Evolutionary conservation across 1,140 invertebrate species (phyloP).

Genomic region (Drosophila azteca): DNA sequence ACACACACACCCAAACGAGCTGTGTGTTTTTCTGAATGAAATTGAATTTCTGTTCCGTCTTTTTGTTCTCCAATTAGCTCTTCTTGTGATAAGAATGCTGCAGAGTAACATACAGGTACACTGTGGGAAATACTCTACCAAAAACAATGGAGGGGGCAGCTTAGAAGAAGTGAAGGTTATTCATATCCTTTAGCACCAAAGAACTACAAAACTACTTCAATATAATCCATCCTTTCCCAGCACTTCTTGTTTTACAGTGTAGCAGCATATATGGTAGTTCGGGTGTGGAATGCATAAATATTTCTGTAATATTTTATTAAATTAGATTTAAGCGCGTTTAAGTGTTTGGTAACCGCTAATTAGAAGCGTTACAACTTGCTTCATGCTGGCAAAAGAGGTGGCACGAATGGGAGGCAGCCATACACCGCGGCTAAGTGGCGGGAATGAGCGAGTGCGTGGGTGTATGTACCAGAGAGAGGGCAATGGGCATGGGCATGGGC

Average conservation of each 20-base stretch:
- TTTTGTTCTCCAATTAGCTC: slow-evolving; percentile 23
- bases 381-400: neutral
- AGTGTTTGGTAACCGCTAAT: slow-evolving; percentile 54
- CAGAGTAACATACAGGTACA: neutral
- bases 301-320: slow-evolving; percentile 28
- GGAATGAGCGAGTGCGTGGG: too few species aligned
- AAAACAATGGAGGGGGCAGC: too few species aligned
- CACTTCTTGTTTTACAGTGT: neutral
- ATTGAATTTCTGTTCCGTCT: slow-evolving; percentile 51
- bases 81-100: neutral
- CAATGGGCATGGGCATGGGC: slow-evolving; percentile 8
- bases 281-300: neutral
- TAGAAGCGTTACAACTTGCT: slow-evolving; percentile 54
- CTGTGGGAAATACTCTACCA: too few species aligned
- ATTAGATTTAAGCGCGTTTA: slow-evolving; percentile 54
- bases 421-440: neutral
- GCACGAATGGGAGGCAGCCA: neutral
- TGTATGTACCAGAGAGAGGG: neutral
- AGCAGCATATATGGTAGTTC: neutral
- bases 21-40: slow-evolving; percentile 32
- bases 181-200: neutral
- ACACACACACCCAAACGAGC: slow-evolving; percentile 1
- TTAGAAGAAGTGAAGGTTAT: too few species aligned
- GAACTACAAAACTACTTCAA: neutral
- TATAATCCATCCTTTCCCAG: neutral